These are phyloP conservation scores for Pteropus rufus DNA, from an alignment of 2,797 vertebrate genomes.

Conservation along the genomic window DNA sequence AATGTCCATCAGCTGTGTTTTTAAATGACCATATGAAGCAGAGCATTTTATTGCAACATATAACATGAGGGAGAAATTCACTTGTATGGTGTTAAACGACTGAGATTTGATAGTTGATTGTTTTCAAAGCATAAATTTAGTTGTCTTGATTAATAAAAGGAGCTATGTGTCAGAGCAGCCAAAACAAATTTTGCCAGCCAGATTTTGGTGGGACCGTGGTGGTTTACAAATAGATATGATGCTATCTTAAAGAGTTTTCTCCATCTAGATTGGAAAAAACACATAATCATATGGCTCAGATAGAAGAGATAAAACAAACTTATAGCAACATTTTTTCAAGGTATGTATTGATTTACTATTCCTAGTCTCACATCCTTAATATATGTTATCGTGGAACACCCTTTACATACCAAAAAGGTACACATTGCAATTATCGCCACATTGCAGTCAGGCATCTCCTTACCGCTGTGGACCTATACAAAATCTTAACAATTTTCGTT, in stretches of 20 bases:
- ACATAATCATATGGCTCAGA: background rate
- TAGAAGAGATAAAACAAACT: background rate
- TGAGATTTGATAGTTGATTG: background rate
- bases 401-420: background rate
- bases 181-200: background rate
- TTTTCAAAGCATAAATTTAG: background rate
- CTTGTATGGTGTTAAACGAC: background rate
- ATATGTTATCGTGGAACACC: background rate
- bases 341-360: background rate
- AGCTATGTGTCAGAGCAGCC: background rate
- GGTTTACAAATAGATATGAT: background rate
- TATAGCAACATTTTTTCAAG: background rate
- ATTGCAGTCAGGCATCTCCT: background rate
- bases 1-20: background rate
- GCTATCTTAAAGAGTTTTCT: background rate
- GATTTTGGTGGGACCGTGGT: background rate
- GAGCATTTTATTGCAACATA: background rate
- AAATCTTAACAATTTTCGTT: background rate
- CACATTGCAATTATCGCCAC: background rate
- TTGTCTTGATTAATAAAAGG: background rate
- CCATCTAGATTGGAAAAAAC: background rate
- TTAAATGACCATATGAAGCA: background rate
- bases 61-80: background rate
- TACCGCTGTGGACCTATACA: background rate
- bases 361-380: background rate